Evolutionary conservation across 2,888 invertebrate species (phyloP), one percentile per base, ranked within the genome.

Genomic region (Eristalis arbustorum): DNA sequence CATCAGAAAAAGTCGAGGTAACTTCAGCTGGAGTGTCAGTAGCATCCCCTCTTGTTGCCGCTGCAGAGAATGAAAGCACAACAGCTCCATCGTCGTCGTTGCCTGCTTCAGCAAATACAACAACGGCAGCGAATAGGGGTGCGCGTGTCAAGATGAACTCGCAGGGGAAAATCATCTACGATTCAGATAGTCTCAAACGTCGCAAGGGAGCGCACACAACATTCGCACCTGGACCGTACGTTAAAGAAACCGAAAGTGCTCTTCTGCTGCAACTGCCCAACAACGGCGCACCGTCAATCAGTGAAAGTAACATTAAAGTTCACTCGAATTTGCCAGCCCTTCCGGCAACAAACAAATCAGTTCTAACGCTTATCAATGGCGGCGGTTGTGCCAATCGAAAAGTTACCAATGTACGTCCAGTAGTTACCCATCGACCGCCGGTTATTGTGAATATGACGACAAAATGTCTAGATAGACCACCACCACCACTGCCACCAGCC

Each of bases 221-320:
- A 40, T 97, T 97, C 90, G 97, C 96, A 93, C 97, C 97, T 76
- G 97, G 97, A 89, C 97, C 97, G 61, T 96, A 96, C 91, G 96
- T 97, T 28, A 96, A 96, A 93, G 95, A 95, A 95, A 90, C 95
- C 94, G 66, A 91, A 91, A 92, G 91, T 92, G 91, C 91, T 84
- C 90, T 91, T 66, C 83, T 83, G 69, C 71, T 81, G 71, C 72
- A 74, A 83, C 76, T 64, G 87, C 67, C 73, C 67, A 75, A 59
- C 77, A 25, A 25, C 42, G 42, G 14, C 74, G 62, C 80, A 40
- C 71, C 85, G 66, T 31, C 84, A 62, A 73, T 81, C 84, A 89
- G 89, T 89, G 89, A 89, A 88, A 89, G 89, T 90, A 79, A 71
- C 69, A 77, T 77, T 76, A 84, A 76, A 72, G 64, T 66, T 23